A percentile compares a stretch with the other conserved stretches of the same genome.
Evolutionary conservation across 2,797 vertebrate genomes (phyloP).

Genomic region (Dendrocincla fuliginosa): DNA sequence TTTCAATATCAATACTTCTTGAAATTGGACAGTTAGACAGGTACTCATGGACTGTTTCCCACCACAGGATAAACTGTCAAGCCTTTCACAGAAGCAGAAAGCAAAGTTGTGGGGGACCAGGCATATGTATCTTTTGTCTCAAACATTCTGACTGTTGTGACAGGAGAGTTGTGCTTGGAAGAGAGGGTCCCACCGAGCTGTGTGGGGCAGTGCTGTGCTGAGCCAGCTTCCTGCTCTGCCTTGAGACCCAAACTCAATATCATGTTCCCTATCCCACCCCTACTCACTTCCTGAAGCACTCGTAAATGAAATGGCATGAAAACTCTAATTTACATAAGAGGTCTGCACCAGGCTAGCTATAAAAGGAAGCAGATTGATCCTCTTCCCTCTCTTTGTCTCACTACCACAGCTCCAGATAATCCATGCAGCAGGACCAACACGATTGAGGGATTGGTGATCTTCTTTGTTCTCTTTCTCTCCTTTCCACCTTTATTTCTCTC

Average conservation of each 20-base stretch:
- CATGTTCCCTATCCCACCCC: accelerated
- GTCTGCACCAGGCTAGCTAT: background rate
- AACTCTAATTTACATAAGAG: background rate
- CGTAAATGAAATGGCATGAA: background rate
- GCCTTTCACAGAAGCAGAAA: background rate
- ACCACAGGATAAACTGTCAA: background rate
- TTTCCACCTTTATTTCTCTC: background rate
- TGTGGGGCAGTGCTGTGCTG: background rate
- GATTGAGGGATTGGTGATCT: background rate
- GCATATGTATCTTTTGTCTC: background rate
- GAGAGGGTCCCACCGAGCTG: background rate
- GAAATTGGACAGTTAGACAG: background rate
- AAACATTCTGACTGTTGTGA: background rate
- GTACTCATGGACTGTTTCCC: background rate
- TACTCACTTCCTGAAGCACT: background rate
- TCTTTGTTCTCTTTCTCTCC: background rate
- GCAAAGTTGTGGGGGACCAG: background rate
- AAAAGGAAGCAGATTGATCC: background rate
- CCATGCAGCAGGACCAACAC: background rate
- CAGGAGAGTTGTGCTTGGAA: background rate
- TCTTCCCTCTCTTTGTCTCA: background rate
- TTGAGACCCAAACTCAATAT: background rate
- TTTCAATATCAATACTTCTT: background rate
- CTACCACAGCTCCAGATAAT: background rate
- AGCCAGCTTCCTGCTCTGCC: background rate